Evolutionary conservation across 2,113 vertebrate species (phyloP), one percentile per base, ranked within the genome.

Genomic region (Nothoprocta pentlandii): DNA sequence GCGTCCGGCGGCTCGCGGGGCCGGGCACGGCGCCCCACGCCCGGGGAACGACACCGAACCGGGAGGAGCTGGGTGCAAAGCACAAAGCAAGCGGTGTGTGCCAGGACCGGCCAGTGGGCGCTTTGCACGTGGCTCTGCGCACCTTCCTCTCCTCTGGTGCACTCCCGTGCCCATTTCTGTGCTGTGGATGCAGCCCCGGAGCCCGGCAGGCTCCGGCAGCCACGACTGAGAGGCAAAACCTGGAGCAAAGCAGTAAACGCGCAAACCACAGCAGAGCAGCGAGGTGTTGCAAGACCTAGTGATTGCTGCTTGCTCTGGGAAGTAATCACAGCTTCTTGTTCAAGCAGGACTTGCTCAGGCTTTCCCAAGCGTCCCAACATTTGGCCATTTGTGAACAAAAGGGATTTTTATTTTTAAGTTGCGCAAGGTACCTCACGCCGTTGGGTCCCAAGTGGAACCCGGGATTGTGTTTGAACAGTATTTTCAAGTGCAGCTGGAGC

Each of bases 371-470:
- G 70, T 74, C 77, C 77, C 26, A 0, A 0, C 32, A 44, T 80
- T 79, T 63, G 1, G 16, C 23, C 39, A 54, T 89, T 87, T n/a
- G 70, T 80, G 88, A 95, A 95, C 92, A 96, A 97, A 96, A 82
- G 83, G 26, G 83, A 92, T 82, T 95, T 93, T 92, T 79, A 92
- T 83, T 92, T 91, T 87, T 83, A 75, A 63, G 73, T 63, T 41
- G 77, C 63, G 74, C 70, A 4, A 34, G 1, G 32, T 46, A 49
- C 85, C 87, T 90, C 73, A 11, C 85, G 7, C 39, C 47, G 46
- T 69, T 34, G 9, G 78, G 69, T 66, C 74, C 58, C 62, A n/a
- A 41, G 63, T 12, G 77, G 77, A 93, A 82, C 9, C 58, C 0
- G 0, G 67, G 74, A 16, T 63, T 79, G 83, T 76, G 67, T 87